phyloP scores from a whole-genome alignment of 2,113 vertebrate genomes.

The Vidua chalybeata region DNA sequence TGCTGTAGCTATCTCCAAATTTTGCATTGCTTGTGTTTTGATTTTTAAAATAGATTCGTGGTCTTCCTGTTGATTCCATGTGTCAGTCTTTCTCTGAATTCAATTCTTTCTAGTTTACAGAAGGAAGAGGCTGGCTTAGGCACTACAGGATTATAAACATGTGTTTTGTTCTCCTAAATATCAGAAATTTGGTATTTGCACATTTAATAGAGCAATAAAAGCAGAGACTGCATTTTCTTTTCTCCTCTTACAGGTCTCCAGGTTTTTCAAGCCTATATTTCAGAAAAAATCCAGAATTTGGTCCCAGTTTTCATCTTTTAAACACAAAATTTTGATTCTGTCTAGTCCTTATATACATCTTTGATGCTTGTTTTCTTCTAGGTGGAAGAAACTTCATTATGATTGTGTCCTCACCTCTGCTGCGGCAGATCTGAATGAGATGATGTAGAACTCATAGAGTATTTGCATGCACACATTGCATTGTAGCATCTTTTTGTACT shows the following conservation, averaged over 20 bases:
- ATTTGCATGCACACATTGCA: neutral
- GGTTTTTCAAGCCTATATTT: neutral
- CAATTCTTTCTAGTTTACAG: neutral
- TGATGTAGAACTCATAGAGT: neutral
- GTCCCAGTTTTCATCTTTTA: neutral
- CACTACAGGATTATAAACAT: neutral
- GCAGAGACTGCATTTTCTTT: neutral
- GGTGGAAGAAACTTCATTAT: neutral
- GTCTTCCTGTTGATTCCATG: neutral
- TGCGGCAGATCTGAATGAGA: neutral
- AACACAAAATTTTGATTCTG: neutral
- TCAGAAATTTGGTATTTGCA: neutral
- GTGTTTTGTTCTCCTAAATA: neutral
- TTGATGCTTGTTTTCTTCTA: neutral
- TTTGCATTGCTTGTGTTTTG: neutral
- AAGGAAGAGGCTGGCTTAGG: neutral
- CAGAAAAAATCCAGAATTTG: neutral
- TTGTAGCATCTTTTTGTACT: neutral
- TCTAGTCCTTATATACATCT: neutral
- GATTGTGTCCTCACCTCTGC: accelerated
- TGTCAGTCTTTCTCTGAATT: neutral
- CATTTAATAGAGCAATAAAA: neutral
- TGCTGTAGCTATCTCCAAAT: neutral
- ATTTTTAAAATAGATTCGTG: neutral
- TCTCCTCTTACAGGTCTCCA: neutral